A percentile compares a stretch with the other conserved stretches of the same genome.
These are phyloP conservation scores for Nebria salina DNA, from an alignment of 2,888 invertebrate genomes.

Conservation along the genomic window DNA sequence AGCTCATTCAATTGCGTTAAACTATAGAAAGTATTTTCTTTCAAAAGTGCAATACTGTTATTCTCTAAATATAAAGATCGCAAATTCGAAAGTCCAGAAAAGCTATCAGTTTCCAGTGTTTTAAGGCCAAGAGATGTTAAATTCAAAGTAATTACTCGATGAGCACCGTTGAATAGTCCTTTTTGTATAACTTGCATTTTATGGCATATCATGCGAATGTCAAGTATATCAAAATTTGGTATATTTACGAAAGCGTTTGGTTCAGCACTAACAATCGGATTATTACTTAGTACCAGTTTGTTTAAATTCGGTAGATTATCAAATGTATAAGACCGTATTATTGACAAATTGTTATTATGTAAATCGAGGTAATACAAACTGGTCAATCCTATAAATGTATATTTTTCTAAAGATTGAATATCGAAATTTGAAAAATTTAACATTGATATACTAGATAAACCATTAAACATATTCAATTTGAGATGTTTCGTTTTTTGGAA, in stretches of 20 bases:
- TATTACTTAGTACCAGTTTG: conserved; percentile 16
- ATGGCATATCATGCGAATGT: conserved; percentile 5
- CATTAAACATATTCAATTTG: conserved; percentile 23
- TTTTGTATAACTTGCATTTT: conserved; percentile 7
- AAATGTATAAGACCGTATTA: conserved; percentile 24
- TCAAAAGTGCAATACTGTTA: conserved; percentile 5
- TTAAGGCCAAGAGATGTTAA: conserved; percentile 9
- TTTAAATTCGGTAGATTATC: not conserved
- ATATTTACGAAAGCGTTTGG: conserved; percentile 27
- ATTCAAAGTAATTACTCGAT: not conserved
- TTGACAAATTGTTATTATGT: conserved; percentile 29
- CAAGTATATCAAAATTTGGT: conserved; percentile 6
- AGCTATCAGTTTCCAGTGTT: conserved; percentile 5
- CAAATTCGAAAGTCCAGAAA: conserved; percentile 2
- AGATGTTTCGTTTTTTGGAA: conserved; percentile 17
- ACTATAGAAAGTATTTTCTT: not conserved
- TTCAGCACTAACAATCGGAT: conserved; percentile 23
- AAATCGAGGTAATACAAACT: conserved; percentile 19
- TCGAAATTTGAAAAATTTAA: conserved; percentile 17
- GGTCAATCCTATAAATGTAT: conserved; percentile 19
- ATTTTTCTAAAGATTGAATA: conserved; percentile 20
- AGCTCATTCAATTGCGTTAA: not conserved
- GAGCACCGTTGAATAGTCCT: conserved; percentile 18
- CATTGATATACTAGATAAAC: conserved; percentile 15
- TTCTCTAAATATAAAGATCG: conserved; percentile 11